Conservation (phyloP, 1,140 invertebrate genomes). For the Drosophila mayri region DNA sequence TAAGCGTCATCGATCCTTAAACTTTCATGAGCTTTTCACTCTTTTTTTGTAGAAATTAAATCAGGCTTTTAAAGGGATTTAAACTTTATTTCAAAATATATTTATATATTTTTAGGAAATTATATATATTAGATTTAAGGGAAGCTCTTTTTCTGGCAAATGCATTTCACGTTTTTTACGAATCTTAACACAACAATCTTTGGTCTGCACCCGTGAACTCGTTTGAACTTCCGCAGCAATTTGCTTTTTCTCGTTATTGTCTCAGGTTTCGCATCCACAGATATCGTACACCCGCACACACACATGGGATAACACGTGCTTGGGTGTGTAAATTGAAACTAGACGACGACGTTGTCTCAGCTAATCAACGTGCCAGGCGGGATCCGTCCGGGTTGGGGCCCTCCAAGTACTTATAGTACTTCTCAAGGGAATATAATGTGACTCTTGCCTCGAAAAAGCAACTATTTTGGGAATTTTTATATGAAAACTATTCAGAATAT, state of each 20-base stretch:
- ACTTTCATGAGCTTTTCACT: too few species aligned
- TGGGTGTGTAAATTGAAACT: constrained; percentile 71
- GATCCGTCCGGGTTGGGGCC: neutral
- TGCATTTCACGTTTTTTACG: constrained; percentile 11
- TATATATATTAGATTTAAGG: neutral
- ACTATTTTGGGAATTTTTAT: neutral
- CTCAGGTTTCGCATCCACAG: constrained; percentile 58
- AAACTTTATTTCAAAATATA: too few species aligned
- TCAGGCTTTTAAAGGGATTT: too few species aligned
- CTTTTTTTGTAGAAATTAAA: too few species aligned
- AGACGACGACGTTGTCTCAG: constrained; percentile 16
- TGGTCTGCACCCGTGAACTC: constrained; percentile 63
- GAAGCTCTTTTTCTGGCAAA: neutral
- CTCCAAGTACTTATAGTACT: too few species aligned
- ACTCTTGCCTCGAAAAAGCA: too few species aligned
- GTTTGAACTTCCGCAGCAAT: constrained; percentile 74
- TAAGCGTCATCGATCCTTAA: too few species aligned
- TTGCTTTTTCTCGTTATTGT: constrained; percentile 70
- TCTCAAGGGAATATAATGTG: too few species aligned
- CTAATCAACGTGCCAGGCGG: constrained; percentile 44
- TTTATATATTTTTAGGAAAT: neutral
- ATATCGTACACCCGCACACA: constrained; percentile 22
- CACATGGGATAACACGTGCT: constrained; percentile 67
- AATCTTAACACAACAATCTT: constrained; percentile 9
- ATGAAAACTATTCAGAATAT: neutral